Evolutionary conservation across 2,797 vertebrate genomes (phyloP), one percentile per base, ranked within the genome.

Genomic region (Melanotaenia nigrans): DNA sequence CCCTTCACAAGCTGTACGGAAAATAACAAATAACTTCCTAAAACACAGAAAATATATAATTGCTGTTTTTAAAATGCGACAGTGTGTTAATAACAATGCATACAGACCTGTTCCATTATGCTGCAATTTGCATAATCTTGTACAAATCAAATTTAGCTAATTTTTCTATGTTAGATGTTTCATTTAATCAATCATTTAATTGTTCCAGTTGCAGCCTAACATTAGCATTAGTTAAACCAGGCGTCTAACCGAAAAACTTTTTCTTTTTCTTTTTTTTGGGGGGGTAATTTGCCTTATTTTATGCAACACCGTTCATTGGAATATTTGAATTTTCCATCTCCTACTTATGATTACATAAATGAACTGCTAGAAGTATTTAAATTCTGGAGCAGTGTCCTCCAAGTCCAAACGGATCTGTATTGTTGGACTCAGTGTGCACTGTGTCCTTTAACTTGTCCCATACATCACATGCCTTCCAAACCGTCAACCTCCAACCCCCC

Each of bases 371-470:
- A 70, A 45, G 59, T 0, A 60, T 84, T 75, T 47, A n/a, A 47
- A 55, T 86, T 65, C 62, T 40, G 22, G 49, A 35, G 11, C 49
- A 33, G 56, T 61, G 42, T 77, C 55, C 53, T 55, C 32, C 35
- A 40, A 55, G 65, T 84, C 42, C 38, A 20, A 68, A 53, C 30
- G 59, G 42, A 1, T 61, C 79, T 28, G 40, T 25, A 49, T 61
- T 51, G 73, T 68, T 77, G 70, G 32, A 70, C 72, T 68, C 56
- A 51, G 24, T 71, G 73, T 59, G 65, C 25, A 72, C 61, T 38
- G 73, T 65, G 74, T 84, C 73, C 68, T 85, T 84, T 83, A 82
- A 86, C 77, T 82, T 87, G 85, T 73, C 73, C 75, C 88, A 87
- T 85, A 84, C 71, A 79, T 90, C 88, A 84, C 76, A 85, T 88